Base-by-base conservation (phyloP, 2,888 invertebrate species). In the Noctua janthina region DNA sequence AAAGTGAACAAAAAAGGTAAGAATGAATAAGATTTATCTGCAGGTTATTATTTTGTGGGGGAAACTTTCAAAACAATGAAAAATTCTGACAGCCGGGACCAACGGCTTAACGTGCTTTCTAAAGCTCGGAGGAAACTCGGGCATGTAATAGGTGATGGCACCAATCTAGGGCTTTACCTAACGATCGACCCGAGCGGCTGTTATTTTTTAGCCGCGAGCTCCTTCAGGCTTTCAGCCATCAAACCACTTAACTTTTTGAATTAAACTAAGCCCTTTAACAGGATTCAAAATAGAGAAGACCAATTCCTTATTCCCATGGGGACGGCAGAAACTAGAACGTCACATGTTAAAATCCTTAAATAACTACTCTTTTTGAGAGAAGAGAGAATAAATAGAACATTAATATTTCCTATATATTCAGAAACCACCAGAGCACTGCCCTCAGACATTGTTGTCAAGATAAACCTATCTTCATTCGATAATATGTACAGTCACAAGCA, bases 401-500 rank as follows among this genome's bases (percentile, higher is more conserved):
- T 35, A 11, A n/a, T 2, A 20, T 46, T 68, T 23, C 20, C 15
- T 62, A 39, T 62, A n/a, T 62, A 56, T 17, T 76, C 4, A 46
- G 35, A 77, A 76, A 49, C n/a, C 29, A 23, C 2, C 17, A 10
- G 23, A 43, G 0, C 51, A 29, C 23, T n/a, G 20, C 13, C 39
- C 15, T 20, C 15, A 20, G 6, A 49, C 2, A 59, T 13, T 20
- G 13, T 20, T 15, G 35, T 23, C 11, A 11, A 72, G 4, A 59
- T 35, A 35, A 54, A 54, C 8, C 7, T 17, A 17, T 46, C 17
- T 49, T n/a, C 0, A 1, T 51, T 29, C 10, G 10, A 74, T 11
- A 29, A 39, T 49, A 29, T 49, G 56, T 67, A 76, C 54, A 74
- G 83, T 76, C 83, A 76, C 77, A 76, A 83, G 66, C 66, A 82